Evolutionary conservation across 2,113 vertebrate genomes (phyloP), one percentile per base, ranked within the genome.

Genomic region (Cyprinodon tularosa): DNA sequence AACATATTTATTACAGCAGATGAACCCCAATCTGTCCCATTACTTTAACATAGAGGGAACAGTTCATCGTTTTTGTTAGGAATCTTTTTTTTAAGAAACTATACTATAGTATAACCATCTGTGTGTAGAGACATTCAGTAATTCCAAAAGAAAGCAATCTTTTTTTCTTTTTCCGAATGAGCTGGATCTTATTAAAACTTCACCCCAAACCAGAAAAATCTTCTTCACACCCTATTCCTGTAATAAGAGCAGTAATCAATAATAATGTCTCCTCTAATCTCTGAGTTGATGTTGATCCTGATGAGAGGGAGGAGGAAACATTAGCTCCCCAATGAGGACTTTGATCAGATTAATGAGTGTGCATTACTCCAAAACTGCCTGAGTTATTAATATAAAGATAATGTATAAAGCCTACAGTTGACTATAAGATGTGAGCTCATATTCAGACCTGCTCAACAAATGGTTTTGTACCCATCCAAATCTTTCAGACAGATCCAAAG

Each of bases 231-330:
- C 7, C 50, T 9, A 8, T 57, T 57, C 50, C 17, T 57, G 50
- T 20, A 57, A 20, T 20, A 15, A 20, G 50, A 20, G 50, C 7
- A 9, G 50, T 57, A 57, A 57, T 57, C 50, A 57, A 57, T 57
- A 57, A 57, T 57, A 15, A 15, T 57, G 50, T 20, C 50, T 57
- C 50, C 50, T 57, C 50, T 57, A 57, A 57, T 57, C 50, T 57
- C 50, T 20, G 4, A 57, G 17, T n/a, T 57, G n/a, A 57, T 57
- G 50, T 57, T 57, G 50, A 57, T 57, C 50, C 50, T 57, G 50
- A 57, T 57, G 50, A 57, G 50, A n/a, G n/a, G 50, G 50, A 57
- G 50, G 50, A n/a, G 50, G 50, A 57, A 57, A 57, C 50, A 57
- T 57, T 57, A 57, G 17, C 50, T n/a, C 50, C 50, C 14, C 17